Conservation (phyloP, 2,797 vertebrate genomes). For the Smutsia temminckii region DNA sequence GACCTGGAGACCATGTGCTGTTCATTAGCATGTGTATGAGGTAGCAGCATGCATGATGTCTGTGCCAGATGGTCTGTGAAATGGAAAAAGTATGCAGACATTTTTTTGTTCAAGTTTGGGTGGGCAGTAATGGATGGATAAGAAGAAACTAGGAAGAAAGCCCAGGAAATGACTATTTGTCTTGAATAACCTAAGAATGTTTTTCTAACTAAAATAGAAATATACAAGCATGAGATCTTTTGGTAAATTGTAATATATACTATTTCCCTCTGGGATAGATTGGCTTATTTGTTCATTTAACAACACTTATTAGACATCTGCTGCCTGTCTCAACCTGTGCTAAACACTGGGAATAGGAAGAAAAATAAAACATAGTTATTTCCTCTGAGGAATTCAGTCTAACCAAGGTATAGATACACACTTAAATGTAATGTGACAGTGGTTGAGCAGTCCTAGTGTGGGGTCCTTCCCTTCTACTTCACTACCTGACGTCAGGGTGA, state of each 20-base stretch:
- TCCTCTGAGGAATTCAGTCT: not conserved
- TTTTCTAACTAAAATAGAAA: not conserved
- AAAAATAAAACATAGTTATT: not conserved
- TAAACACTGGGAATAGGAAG: not conserved
- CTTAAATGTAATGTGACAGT: not conserved
- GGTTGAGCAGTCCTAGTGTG: not conserved
- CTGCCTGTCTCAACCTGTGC: not conserved
- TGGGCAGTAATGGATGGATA: not conserved
- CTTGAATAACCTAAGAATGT: not conserved
- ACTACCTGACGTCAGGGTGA: not conserved
- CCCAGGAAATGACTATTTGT: conserved; percentile 8
- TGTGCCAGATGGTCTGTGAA: not conserved
- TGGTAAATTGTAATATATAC: not conserved
- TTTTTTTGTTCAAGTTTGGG: not conserved
- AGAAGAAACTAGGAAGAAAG: not conserved
- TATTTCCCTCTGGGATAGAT: not conserved
- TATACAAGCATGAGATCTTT: not conserved
- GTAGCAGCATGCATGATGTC: not conserved
- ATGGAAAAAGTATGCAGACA: conserved; percentile 1
- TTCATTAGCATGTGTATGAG: not conserved
- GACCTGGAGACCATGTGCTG: not conserved
- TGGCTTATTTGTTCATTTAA: not conserved
- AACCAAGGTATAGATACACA: not conserved
- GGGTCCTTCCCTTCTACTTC: not conserved
- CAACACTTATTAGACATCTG: not conserved